These are phyloP conservation scores for Metacarcinus magister DNA, from an alignment of 2,888 invertebrate species.

Conservation along the genomic window DNA sequence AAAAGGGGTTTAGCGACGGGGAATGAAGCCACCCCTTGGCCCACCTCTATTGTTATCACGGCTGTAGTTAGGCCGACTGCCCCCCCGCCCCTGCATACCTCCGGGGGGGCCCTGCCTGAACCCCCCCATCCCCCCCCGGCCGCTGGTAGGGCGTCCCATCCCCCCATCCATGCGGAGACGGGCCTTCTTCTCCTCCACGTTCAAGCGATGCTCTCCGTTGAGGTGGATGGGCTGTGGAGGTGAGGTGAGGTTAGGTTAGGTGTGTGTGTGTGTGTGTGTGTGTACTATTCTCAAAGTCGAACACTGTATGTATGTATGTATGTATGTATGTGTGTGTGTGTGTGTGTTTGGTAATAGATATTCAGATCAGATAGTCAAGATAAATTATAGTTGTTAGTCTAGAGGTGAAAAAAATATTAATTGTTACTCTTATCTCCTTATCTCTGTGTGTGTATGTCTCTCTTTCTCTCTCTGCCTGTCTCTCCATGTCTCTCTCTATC, in stretches of 20 bases:
- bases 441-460: too few relatives aligned
- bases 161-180: slow-evolving; percentile 72
- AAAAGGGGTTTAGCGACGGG: not conserved
- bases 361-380: too few relatives aligned
- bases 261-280: too few relatives aligned
- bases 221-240: slow-evolving; percentile 75
- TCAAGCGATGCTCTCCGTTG: slow-evolving; percentile 79
- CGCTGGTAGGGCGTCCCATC: slow-evolving; percentile 77
- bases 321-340: too few relatives aligned
- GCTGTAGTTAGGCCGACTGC: slow-evolving; percentile 69
- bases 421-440: too few relatives aligned
- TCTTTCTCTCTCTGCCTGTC: too few relatives aligned
- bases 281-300: too few relatives aligned
- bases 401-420: too few relatives aligned
- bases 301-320: too few relatives aligned
- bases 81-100: slow-evolving; percentile 67
- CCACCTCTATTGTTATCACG: slow-evolving; percentile 76
- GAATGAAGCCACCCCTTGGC: slow-evolving; percentile 70
- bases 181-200: slow-evolving; percentile 81
- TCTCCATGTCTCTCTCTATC: too few relatives aligned
- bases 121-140: slow-evolving; percentile 75
- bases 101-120: slow-evolving; percentile 68
- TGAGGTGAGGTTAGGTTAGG: not conserved
- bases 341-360: too few relatives aligned
- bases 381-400: too few relatives aligned